phyloP scores from a whole-genome alignment of 2,888 invertebrate species.

The Halocaridina rubra region DNA sequence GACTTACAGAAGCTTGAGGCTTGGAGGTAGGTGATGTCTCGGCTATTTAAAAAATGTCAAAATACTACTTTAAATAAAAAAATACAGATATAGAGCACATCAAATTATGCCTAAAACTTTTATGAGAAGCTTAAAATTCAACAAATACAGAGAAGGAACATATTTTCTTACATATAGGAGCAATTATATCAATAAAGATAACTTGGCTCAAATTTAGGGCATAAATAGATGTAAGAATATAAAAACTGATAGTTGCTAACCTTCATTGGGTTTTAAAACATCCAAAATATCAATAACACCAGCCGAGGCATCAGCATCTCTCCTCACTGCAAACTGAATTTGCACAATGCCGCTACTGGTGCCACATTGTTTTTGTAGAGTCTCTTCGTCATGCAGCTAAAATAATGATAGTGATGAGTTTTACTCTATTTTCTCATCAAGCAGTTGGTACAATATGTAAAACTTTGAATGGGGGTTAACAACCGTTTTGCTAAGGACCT shows the following conservation, averaged over 20 bases:
- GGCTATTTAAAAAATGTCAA: neutral
- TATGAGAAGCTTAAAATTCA: neutral
- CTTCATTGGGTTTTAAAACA: constrained; percentile 21
- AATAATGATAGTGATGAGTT: too few species aligned
- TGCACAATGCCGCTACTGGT: constrained; percentile 44
- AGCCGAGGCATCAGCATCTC: neutral
- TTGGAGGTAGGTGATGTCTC: neutral
- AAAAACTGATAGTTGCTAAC: neutral
- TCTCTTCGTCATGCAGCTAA: constrained; percentile 26
- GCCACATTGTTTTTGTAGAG: constrained; percentile 50
- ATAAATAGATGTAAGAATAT: neutral
- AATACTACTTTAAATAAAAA: neutral
- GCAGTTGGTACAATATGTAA: too few species aligned
- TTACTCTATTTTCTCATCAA: too few species aligned
- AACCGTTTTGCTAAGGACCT: too few species aligned
- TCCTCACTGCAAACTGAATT: constrained; percentile 44
- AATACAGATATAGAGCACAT: neutral
- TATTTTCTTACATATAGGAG: neutral
- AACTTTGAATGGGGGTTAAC: too few species aligned
- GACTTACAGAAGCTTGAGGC: neutral
- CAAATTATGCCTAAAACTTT: neutral
- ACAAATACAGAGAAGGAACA: neutral
- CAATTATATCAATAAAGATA: neutral
- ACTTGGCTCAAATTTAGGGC: neutral
- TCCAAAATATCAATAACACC: constrained; percentile 20